A percentile compares a stretch with the other conserved stretches of the same genome.
Conservation (phyloP, 2,888 invertebrate species). For the Drosophila incognita region DNA sequence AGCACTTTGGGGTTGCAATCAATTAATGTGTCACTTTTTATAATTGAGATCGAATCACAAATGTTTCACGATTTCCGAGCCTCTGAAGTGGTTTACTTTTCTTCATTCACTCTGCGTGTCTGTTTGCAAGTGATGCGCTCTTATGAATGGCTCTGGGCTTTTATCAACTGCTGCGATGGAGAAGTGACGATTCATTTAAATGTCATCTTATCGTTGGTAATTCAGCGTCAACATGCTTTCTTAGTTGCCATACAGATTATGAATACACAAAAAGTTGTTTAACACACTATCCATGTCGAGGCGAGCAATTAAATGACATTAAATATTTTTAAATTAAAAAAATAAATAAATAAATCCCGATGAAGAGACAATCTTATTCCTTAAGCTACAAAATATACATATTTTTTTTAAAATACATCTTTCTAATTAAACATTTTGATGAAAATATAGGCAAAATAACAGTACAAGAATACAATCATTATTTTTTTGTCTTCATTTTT, state of each 20-base stretch:
- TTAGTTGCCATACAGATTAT: conserved; percentile 18
- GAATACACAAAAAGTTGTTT: conserved; percentile 7
- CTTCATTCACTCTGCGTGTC: conserved; percentile 10
- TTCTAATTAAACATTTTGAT: neutral
- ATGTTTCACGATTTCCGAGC: conserved; percentile 9
- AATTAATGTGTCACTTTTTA: conserved; percentile 17
- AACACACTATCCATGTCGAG: conserved; percentile 6
- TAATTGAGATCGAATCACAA: conserved; percentile 29
- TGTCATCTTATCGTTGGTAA: conserved; percentile 42
- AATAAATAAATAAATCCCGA: neutral
- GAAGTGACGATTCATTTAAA: conserved; percentile 37
- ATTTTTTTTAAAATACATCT: neutral
- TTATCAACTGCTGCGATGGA: conserved; percentile 26
- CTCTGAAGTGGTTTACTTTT: neutral
- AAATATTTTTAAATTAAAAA: neutral
- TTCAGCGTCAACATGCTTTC: conserved; percentile 19
- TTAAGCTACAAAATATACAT: neutral
- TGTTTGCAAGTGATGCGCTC: conserved; percentile 23
- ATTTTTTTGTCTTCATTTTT: neutral
- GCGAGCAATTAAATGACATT: neutral
- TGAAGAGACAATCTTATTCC: neutral
- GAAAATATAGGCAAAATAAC: neutral
- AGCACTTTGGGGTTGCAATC: conserved; percentile 16
- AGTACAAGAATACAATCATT: neutral
- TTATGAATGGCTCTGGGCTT: conserved; percentile 12